A percentile compares a stretch with the other conserved stretches of the same genome.
Evolutionary conservation across 2,113 vertebrate genomes (phyloP).

Genomic region (Oryzias curvinotus): DNA sequence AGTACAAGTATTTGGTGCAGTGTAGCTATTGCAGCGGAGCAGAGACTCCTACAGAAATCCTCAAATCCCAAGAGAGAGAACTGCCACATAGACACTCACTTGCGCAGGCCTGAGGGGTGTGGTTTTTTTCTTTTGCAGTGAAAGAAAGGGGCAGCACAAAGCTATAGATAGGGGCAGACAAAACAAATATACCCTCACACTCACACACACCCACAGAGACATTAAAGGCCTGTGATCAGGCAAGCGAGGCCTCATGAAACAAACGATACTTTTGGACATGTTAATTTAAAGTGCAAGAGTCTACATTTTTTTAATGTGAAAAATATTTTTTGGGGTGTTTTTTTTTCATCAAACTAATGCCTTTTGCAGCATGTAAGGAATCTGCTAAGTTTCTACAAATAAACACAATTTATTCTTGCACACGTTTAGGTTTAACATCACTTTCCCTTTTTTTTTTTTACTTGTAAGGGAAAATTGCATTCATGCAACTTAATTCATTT

Average conservation of each 20-base stretch:
- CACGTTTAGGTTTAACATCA: too few relatives aligned
- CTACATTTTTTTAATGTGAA: slow-evolving; percentile 30
- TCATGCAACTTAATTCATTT: not conserved
- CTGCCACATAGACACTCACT: slow-evolving; percentile 41
- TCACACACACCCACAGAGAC: slow-evolving; percentile 17
- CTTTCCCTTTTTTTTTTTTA: too few relatives aligned
- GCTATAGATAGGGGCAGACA: slow-evolving; percentile 69
- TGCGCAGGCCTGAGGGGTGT: slow-evolving; percentile 62
- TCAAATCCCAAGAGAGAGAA: slow-evolving; percentile 52
- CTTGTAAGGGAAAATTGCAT: not conserved
- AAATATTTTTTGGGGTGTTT: not conserved
- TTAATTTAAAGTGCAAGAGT: slow-evolving; percentile 32
- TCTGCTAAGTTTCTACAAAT: too few relatives aligned
- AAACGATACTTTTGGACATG: slow-evolving; percentile 49
- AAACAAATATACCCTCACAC: slow-evolving; percentile 59
- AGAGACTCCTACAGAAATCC: slow-evolving; percentile 32
- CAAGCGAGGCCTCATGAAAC: slow-evolving; percentile 26
- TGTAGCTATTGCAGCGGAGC: slow-evolving; percentile 5
- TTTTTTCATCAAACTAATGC: too few relatives aligned
- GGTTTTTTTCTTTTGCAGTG: slow-evolving; percentile 68
- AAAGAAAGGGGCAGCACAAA: slow-evolving; percentile 71
- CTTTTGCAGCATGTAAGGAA: too few relatives aligned
- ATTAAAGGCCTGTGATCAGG: slow-evolving; percentile 28
- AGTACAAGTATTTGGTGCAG: slow-evolving; percentile 2
- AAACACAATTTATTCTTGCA: too few relatives aligned